Evolutionary conservation across 1,140 invertebrate species (phyloP), one percentile per base, ranked within the genome.

Genomic region (Bombus picipes): DNA sequence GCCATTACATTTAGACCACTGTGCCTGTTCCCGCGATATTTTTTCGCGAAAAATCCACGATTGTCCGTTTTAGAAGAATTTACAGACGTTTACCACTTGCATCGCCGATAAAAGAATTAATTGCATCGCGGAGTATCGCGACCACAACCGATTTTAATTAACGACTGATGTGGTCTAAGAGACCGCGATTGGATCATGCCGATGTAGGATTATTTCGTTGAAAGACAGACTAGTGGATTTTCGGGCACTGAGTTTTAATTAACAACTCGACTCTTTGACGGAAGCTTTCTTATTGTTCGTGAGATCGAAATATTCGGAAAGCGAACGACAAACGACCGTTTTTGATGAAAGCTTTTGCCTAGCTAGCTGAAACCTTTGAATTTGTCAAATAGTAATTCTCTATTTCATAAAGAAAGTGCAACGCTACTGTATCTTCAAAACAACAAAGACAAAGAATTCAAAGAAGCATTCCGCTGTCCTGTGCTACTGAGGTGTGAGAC

Each of bases 91-190:
- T 70, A 43, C 34, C 32, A 22, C 15, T 57, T 34, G 66, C 39
- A n/a, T 22, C 25, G 37, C 57, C 3, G 57, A 71, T 47, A 72
- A 80, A 85, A 37, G 32, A 57, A 85, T 80, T 73, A 72, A 85
- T 85, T 71, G 83, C 76, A 39, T 65, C 47, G 77, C 57, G 76
- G 76, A 10, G 43, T 25, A 66, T 80, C 76, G 25, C 68, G 37
- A 62, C 22, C 57, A 37, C 3, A 28, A 34, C n/a, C 81, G 79
- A 70, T 68, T 78, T 77, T 87, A 89, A 89, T 89, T 85, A 89
- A 87, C 79, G 73, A 62, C 43, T 39, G 43, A 8, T 59, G 34
- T 47, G 66, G 76, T 80, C 72, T 62, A 37, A 80, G 39, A 68
- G 53, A 4, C 53, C 39, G 66, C 25, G 41, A 80, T 43, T 65